Evolutionary conservation across 2,797 vertebrate species (phyloP), one percentile per base, ranked within the genome.

Genomic region (Arnoldichthys spilopterus): DNA sequence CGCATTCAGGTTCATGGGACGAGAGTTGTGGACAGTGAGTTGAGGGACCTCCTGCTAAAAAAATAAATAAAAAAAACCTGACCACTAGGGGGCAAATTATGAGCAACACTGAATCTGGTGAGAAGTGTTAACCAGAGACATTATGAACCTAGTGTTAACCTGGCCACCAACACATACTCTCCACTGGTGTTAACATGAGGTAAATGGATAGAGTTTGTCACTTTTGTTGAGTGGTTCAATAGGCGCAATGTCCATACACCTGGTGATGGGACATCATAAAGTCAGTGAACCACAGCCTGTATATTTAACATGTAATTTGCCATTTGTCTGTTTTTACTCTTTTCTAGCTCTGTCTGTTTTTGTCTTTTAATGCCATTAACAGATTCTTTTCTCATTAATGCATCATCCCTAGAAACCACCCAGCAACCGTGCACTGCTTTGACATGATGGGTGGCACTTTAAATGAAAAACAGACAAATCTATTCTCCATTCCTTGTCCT

Each of bases 1-100:
- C 91, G 89, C 87, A 86, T 85, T 90, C 84, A 92, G 88, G 86
- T 92, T 93, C 93, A 94, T 88, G 85, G 89, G 87, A 91, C 79
- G 86, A 92, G 85, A 83, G 83, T 63, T 24, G 73, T 73, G 49
- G 69, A 78, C 54, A 45, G 63, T 30, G 32, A 26, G 56, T 26
- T 70, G 61, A 70, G 28, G 16, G 40, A 72, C 53, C 12, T 68
- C 26, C 64, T 24, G 45, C n/a, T 62, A n/a, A 63, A 53, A 40
- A 43, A 20, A 34, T 24, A 32, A 20, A 37, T 37, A 37, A n/a
- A 43, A 20, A 34, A 30, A 32, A 20, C n/a, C 12, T 18, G 6
- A 30, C 53, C 84, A 83, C 72, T 40, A 71, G 81, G 40, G 58
- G 81, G 76, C 53, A 18, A 68, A 63, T 56, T 73, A 61, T 43